Evolutionary conservation across 92 coral and sea anemone species (phyloP), one percentile per base, ranked within the genome.

Genomic region (Epizoanthus illoricatus): DNA sequence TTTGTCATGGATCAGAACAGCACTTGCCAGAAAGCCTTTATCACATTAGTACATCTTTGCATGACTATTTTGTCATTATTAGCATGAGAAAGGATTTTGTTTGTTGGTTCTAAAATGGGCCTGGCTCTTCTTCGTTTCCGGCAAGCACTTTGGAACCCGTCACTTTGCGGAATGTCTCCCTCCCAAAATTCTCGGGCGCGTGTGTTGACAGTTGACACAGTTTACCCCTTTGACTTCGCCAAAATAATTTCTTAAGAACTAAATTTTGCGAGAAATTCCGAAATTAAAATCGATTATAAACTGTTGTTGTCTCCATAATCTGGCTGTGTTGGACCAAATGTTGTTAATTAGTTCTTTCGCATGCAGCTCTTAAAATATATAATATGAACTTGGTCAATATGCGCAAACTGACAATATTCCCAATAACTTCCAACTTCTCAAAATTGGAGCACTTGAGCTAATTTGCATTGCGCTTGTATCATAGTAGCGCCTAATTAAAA

Each of bases 391-490:
- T 49, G 58, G 54, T 78, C 82, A 78, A 62, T 78, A 43, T 39
- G 66, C 23, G 47, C 2, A 33, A 21, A 63, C 82, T 62, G 21
- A 9, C 20, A 78, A 7, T 42, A 20, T 12, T 54, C 47, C 71
- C 71, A 78, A 78, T 78, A 78, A 78, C 82, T 42, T 78, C 67
- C 82, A 78, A 63, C 69, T 78, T 78, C 65, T 63, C 19, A 13
- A 76, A 78, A 63, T 42, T 78, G 70, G 65, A 42, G 71, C 39
- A 63, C 82, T 78, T 78, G 58, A 63, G 41, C 43, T 62, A 61
- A 78, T 78, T 78, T 78, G 82, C 82, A 45, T 78, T 63, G 82
- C 71, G 82, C 71, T 78, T 78, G 82, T 78, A 78, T 62, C 82
- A 78, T 63, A 78, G 82, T 63, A 78, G 52, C 21, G 3, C 82